Base-by-base conservation (phyloP, 2,888 invertebrate genomes). In the Siphlonurus alternatus region DNA sequence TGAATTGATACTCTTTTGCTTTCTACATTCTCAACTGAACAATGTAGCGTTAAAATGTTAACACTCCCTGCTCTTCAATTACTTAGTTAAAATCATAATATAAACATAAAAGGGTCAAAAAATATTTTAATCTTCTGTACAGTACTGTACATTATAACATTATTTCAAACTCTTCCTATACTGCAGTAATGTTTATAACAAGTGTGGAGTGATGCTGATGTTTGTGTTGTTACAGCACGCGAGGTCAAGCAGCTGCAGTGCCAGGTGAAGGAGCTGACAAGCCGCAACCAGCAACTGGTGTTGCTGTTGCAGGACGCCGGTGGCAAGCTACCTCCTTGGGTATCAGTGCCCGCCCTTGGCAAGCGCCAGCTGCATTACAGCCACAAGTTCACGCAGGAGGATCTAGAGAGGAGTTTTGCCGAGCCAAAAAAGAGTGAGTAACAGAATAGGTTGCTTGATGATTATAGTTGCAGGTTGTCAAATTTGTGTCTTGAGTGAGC, bases 281-380 rank as follows among this genome's bases (percentile, higher is more conserved):
- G 69, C 24, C 70, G 77, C 66, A 76, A 74, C 69, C 76, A 77
- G 67, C 75, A 76, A 62, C 69, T 78, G 51, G 70, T 70, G 23
- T 71, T 70, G 66, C 71, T 77, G 62, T 70, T 78, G 23, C 73
- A 72, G 67, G 74, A 75, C 70, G 76, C 77, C 15, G 74, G 75
- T 23, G 76, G 77, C 66, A 70, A 72, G 65, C 69, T 76, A 61
- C 77, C 77, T 20, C 68, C 70, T 7, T 56, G 56, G 56, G 56
- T 56, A 20, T 56, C 56, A 5, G 5, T 56, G 56, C 56, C 56
- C 5, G 19, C 56, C 7, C 56, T 56, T 56, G 56, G 56, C n/a
- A 56, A 56, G n/a, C 56, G 56, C 5, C 56, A n/a, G n/a, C 20
- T 56, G 7, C 56, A 10, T 7, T 56, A 56, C 20, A 20, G 19